These are phyloP conservation scores for Chionomys nivalis DNA, from an alignment of 2,113 vertebrate genomes.

Conservation along the genomic window DNA sequence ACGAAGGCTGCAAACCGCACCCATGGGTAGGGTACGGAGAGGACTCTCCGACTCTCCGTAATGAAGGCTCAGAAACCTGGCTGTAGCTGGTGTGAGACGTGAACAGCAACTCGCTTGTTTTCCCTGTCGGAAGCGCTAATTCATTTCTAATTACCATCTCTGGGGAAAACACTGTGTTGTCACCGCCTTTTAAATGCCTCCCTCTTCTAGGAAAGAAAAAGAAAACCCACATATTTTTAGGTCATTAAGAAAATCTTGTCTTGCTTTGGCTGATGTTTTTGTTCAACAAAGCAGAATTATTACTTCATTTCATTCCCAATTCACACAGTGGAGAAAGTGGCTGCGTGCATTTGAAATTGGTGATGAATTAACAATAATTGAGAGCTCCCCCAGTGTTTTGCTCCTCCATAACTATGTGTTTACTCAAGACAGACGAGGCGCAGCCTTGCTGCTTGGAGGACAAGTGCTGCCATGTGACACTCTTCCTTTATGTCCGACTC, in stretches of 20 bases:
- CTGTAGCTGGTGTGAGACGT: background rate
- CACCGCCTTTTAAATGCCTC: conserved; percentile 74
- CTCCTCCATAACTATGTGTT: background rate
- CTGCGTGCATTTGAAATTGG: conserved; percentile 72
- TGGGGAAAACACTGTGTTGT: conserved; percentile 67
- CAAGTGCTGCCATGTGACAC: conserved; percentile 33
- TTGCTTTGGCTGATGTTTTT: conserved; percentile 74
- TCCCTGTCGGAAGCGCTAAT: conserved; percentile 56
- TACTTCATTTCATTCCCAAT: conserved; percentile 69
- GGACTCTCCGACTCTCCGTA: background rate
- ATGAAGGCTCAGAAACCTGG: conserved; percentile 44
- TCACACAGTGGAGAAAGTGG: conserved; percentile 56
- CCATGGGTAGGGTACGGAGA: conserved; percentile 47
- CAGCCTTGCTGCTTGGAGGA: conserved; percentile 45
- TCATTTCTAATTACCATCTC: conserved; percentile 79
- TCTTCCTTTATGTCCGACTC: conserved; percentile 20
- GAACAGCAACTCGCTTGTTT: conserved; percentile 70
- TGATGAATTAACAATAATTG: conserved; percentile 41
- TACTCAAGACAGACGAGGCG: conserved; percentile 5
- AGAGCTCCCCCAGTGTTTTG: conserved; percentile 26
- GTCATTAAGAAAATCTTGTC: conserved; percentile 68
- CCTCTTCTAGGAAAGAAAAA: conserved; percentile 65
- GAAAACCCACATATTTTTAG: conserved; percentile 57
- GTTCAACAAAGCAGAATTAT: conserved; percentile 70
- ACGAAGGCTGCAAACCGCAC: conserved; percentile 38